Conservation (phyloP, 2,888 invertebrate species). For the Heliothis peltigera region DNA sequence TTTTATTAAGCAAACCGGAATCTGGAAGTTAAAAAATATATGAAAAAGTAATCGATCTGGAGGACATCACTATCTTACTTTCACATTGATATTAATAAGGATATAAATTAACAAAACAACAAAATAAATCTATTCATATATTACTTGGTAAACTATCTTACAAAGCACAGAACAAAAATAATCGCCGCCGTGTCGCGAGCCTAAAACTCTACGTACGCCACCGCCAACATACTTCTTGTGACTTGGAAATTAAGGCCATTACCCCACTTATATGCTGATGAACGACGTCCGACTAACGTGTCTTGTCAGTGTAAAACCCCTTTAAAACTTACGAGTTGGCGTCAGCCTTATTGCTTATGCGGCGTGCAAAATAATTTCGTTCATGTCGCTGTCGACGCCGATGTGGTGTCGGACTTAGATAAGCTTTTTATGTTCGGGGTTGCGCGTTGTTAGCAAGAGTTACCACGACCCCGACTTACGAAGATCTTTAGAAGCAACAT, state of each 20-base stretch:
- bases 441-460: too few relatives aligned
- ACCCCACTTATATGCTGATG: slow-evolving; percentile 48
- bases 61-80: too few relatives aligned
- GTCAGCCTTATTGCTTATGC: slow-evolving; percentile 31
- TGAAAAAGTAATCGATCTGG: too few relatives aligned
- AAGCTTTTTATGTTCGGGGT: slow-evolving; percentile 54
- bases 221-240: slow-evolving; percentile 37
- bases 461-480: too few relatives aligned
- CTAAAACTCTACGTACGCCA: slow-evolving; percentile 3
- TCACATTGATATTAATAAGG: too few relatives aligned
- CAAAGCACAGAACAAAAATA: slow-evolving; percentile 1
- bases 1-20: too few relatives aligned
- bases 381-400: slow-evolving; percentile 9
- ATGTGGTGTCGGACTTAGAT: slow-evolving; percentile 17
- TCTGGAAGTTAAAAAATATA: too few relatives aligned
- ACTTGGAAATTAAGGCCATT: slow-evolving; percentile 51
- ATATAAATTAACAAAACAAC: too few relatives aligned
- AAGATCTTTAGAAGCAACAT: too few relatives aligned
- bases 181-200: background rate
- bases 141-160: background rate
- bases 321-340: slow-evolving; percentile 36
- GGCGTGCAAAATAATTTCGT: slow-evolving; percentile 39
- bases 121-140: too few relatives aligned
- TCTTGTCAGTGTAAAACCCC: slow-evolving; percentile 46
- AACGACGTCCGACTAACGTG: slow-evolving; percentile 47